These are phyloP conservation scores for Podarcis cretensis DNA, from an alignment of 2,113 vertebrate genomes.

Conservation along the genomic window DNA sequence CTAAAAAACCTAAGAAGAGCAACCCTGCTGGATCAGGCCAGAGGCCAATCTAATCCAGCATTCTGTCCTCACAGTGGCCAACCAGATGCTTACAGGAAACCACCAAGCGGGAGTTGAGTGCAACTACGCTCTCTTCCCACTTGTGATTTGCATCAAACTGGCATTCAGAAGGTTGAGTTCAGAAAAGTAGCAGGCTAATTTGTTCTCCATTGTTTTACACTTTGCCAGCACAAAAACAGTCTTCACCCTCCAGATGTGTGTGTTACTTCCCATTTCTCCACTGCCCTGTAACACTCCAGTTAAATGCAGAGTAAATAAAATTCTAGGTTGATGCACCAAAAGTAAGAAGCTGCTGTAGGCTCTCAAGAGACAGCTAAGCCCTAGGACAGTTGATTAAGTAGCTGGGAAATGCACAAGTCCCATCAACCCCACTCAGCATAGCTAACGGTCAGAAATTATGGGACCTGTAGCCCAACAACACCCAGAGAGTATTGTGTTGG, in stretches of 20 bases:
- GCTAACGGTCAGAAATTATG: too few species aligned
- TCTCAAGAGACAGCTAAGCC: too few species aligned
- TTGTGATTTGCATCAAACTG: not conserved
- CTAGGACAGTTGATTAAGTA: too few species aligned
- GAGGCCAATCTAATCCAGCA: too few species aligned
- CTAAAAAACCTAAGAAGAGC: not conserved
- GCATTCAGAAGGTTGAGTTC: not conserved
- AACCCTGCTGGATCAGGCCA: not conserved
- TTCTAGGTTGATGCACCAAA: not conserved
- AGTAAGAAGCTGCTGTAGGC: not conserved
- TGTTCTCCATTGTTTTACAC: not conserved
- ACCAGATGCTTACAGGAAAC: too few species aligned
- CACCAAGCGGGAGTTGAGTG: too few species aligned
- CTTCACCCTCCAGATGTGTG: not conserved
- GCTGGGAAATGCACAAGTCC: too few species aligned
- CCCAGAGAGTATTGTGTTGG: too few species aligned
- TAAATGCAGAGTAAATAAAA: not conserved
- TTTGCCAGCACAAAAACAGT: not conserved
- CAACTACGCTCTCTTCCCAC: not conserved
- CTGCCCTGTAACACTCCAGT: too few species aligned
- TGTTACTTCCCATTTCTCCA: not conserved
- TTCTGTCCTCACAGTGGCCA: too few species aligned
- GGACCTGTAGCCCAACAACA: too few species aligned
- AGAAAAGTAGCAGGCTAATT: not conserved
- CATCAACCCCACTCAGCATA: too few species aligned